These are phyloP conservation scores for Pterostichus niger DNA, from an alignment of 2,888 invertebrate species.

Conservation along the genomic window DNA sequence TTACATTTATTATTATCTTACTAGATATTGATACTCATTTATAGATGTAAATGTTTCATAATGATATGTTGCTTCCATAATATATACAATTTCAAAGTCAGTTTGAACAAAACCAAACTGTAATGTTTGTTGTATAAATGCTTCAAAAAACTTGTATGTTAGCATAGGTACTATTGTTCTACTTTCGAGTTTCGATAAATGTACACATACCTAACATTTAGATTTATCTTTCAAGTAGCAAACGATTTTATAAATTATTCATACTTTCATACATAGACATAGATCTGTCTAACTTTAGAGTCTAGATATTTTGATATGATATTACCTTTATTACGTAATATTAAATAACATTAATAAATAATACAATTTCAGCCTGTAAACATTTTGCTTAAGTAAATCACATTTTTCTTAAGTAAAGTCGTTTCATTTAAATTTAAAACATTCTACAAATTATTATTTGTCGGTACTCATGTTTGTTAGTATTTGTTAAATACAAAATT, in stretches of 20 bases:
- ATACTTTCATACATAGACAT: not conserved
- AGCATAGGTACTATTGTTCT: not conserved
- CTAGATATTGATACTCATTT: not conserved
- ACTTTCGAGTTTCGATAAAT: not conserved
- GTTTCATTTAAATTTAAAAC: no score
- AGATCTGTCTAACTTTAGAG: no score
- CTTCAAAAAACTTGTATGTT: not conserved
- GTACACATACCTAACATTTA: not conserved
- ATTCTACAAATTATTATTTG: no score
- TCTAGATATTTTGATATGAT: not conserved
- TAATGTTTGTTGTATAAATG: not conserved
- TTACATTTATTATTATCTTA: not conserved
- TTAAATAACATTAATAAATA: no score
- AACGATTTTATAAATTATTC: not conserved
- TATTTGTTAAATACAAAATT: no score
- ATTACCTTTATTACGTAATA: no score
- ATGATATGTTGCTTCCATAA: not conserved
- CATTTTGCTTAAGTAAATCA: no score
- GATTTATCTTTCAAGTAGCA: not conserved
- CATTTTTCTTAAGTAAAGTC: no score
- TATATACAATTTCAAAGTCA: constrained; percentile 4
- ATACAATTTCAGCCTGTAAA: no score
- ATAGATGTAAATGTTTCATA: not conserved
- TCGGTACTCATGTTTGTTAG: no score
- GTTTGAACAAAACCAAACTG: not conserved